phyloP scores from a whole-genome alignment of 2,797 vertebrate species.

The Danionella dracula region DNA sequence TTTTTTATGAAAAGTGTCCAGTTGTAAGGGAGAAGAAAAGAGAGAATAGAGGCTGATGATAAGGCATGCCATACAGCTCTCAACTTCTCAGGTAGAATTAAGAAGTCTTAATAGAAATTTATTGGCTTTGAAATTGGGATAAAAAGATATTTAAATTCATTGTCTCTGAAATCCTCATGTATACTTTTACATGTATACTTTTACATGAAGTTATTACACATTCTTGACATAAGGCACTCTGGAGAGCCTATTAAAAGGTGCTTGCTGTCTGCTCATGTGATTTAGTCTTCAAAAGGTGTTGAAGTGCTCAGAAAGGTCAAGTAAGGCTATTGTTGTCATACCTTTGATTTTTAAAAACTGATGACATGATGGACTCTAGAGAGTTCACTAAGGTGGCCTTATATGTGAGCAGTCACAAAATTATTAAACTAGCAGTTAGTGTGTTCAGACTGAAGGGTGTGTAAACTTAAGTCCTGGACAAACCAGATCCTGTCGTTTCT shows the following conservation, averaged over 20 bases:
- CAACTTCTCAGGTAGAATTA: neutral
- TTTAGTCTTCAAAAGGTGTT: neutral
- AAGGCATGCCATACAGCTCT: neutral
- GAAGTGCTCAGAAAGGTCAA: slow-evolving; percentile 23
- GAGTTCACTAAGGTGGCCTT: neutral
- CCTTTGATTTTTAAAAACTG: neutral
- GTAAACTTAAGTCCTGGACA: slow-evolving; percentile 4
- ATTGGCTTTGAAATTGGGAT: too few species aligned
- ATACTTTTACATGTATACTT: too few species aligned
- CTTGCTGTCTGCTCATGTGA: neutral
- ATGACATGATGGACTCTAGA: neutral
- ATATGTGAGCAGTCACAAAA: neutral
- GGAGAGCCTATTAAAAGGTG: too few species aligned
- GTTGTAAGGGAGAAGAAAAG: neutral
- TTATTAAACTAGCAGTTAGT: slow-evolving; percentile 16
- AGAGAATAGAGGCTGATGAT: neutral
- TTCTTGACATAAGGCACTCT: neutral
- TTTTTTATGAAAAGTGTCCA: neutral
- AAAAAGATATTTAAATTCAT: too few species aligned
- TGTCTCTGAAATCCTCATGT: neutral
- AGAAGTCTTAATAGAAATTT: neutral
- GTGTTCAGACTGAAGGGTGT: slow-evolving; percentile 8
- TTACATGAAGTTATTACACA: neutral
- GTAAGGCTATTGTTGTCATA: slow-evolving; percentile 3
- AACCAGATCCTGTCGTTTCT: slow-evolving; percentile 9